Evolutionary conservation across 2,888 invertebrate genomes (phyloP), one percentile per base, ranked within the genome.

Genomic region (Napeogenes sylphis): DNA sequence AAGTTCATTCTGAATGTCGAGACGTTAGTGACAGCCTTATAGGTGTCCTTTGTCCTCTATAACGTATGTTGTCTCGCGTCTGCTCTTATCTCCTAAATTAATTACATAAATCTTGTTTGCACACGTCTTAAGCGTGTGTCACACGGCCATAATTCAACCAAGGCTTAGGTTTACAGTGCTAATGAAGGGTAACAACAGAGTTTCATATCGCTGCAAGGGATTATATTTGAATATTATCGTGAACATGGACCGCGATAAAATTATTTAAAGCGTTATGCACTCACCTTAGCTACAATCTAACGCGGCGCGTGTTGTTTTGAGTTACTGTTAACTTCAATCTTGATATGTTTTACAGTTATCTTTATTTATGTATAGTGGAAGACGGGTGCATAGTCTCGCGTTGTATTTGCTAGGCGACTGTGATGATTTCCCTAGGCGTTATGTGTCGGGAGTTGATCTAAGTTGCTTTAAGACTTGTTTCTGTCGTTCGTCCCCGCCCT

Each of bases 61-160:
- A 84, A 80, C 80, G 80, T 82, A 84, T 82, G 82, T 84, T 81
- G 82, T 80, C 79, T 76, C 82, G 80, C 80, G 78, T 76, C 77
- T 80, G 85, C 82, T 86, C 88, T 89, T 90, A 90, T 90, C 90
- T 87, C 82, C 83, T 84, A 89, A 90, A 90, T 90, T 90, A 90
- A 90, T 90, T 88, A 90, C 88, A 90, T 90, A 90, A 90, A 90
- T 90, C 90, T 89, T 89, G 88, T 90, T 88, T 90, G 85, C 85
- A 85, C 84, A 85, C 87, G 86, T 89, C 90, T 90, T 87, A 88
- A 88, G 86, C 89, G 86, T 85, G 87, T 89, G 87, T 89, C 86
- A 83, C 80, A 82, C 75, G 77, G 83, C 88, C 82, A 88, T 90
- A 89, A 90, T 81, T 90, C 87, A 89, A 83, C 82, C 80, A 75